Conservation (phyloP, 2,888 invertebrate species). For the Petrophora chlorosata region DNA sequence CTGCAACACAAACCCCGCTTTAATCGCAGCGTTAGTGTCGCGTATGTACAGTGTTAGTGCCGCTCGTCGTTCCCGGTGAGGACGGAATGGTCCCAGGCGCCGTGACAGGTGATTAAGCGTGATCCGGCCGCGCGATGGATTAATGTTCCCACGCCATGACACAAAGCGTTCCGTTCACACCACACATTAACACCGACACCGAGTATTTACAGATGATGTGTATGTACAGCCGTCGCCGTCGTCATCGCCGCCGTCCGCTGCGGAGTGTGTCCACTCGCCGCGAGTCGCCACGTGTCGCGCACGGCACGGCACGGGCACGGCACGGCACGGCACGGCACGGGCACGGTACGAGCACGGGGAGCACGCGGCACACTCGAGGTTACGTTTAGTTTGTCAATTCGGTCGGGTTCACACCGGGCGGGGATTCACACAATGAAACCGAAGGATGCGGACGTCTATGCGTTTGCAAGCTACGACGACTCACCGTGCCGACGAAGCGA, state of each 20-base stretch:
- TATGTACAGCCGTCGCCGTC: conserved; percentile 8
- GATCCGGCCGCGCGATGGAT: conserved; percentile 12
- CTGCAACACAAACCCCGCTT: conserved; percentile 62
- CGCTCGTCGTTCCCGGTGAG: no score
- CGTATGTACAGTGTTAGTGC: background rate
- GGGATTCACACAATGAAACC: conserved; percentile 18
- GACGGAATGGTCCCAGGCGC: background rate
- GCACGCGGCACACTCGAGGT: background rate
- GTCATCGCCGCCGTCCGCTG: no score
- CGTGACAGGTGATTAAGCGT: conserved; percentile 22
- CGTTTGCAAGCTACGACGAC: conserved; percentile 10
- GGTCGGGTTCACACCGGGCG: conserved; percentile 7
- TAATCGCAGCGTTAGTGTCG: conserved; percentile 5
- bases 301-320: no score
- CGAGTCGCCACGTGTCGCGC: no score
- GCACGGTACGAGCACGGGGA: background rate
- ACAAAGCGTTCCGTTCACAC: conserved; percentile 15
- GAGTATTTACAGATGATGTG: conserved; percentile 25
- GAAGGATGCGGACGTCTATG: conserved; percentile 2
- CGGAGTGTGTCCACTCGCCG: no score
- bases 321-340: no score
- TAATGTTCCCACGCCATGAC: conserved; percentile 6
- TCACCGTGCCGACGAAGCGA: conserved; percentile 9
- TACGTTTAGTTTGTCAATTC: conserved; percentile 44
- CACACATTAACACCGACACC: conserved; percentile 30